phyloP scores from a whole-genome alignment of 2,113 vertebrate genomes.

The Chlorocebus sabaeus region DNA sequence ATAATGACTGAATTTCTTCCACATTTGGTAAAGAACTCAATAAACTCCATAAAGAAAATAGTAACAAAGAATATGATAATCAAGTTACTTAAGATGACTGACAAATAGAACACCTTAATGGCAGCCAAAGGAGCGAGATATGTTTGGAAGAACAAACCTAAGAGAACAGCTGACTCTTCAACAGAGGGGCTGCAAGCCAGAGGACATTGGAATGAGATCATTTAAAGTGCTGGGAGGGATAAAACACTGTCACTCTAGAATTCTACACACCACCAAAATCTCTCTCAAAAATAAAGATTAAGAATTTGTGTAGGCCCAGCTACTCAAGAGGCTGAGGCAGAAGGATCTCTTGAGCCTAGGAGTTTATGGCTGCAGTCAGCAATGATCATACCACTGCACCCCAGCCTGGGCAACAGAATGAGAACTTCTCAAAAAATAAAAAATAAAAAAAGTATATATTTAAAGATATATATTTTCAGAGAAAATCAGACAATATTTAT shows the following conservation, averaged over 20 bases:
- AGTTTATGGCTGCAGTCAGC: no score
- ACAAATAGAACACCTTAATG: background rate
- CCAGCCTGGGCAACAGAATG: no score
- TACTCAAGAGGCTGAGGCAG: no score
- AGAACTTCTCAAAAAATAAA: no score
- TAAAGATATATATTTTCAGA: background rate
- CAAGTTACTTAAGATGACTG: background rate
- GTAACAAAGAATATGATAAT: background rate
- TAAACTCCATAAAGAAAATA: background rate
- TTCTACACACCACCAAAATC: background rate
- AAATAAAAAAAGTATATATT: no score
- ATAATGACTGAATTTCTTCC: background rate
- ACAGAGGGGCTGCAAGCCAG: background rate
- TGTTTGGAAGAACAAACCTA: background rate
- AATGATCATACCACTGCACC: no score
- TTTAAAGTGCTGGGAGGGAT: background rate
- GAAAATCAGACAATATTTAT: background rate
- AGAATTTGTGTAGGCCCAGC: background rate
- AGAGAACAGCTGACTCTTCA: background rate
- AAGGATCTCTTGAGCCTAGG: no score
- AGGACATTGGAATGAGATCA: background rate
- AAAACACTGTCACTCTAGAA: background rate
- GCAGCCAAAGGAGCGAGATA: background rate
- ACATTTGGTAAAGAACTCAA: background rate
- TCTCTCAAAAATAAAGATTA: background rate